Base-by-base conservation (phyloP, 2,797 vertebrate genomes). In the Danio jaintianensis region DNA sequence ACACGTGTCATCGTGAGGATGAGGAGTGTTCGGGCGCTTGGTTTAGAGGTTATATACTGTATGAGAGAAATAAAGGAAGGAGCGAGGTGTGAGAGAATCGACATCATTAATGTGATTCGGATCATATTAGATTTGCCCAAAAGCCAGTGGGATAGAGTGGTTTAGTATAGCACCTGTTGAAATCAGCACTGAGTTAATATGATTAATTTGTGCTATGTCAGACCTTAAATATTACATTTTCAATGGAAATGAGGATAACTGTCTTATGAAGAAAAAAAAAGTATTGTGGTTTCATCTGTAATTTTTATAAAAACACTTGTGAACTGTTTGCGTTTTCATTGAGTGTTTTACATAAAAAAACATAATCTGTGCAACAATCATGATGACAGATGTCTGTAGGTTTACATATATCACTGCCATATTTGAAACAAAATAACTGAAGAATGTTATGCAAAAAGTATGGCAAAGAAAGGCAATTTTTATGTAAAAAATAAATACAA, bases 1-100 rank as follows among this genome's bases (percentile, higher is more conserved):
- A 66, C 62, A 68, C 63, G 88, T 86, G 88, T 68, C 86, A 85
- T 50, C 56, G 48, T 42, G 56, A 62, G 9, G 71, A 16, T 22
- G 43, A 72, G 29, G 40, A 10, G 22, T 20, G 42, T 83, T 70
- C 71, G 22, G n/a, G 52, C n/a, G 61, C 48, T 79, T 40, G 55
- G 71, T 63, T 61, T 68, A 68, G 47, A 53, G 61, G 62, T 74
- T 72, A 43, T 72, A 29, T 50, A 67, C 29, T 29, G 29, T 67
- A 43, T 67, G 62, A 42, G 74, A 64, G 36, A 52, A n/a, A n/a
- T n/a, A n/a, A n/a, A n/a, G n/a, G n/a, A n/a, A n/a, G 45, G 52
- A 77, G 66, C 40, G 11, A n/a, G 12, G 13, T 45, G 38, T 12
- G 59, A 40, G 15, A 74, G n/a, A 7, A 76, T 7, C 68, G 38